These are phyloP conservation scores for Prostheceraeus crozeri DNA, from an alignment of 2,888 invertebrate genomes.

Conservation along the genomic window DNA sequence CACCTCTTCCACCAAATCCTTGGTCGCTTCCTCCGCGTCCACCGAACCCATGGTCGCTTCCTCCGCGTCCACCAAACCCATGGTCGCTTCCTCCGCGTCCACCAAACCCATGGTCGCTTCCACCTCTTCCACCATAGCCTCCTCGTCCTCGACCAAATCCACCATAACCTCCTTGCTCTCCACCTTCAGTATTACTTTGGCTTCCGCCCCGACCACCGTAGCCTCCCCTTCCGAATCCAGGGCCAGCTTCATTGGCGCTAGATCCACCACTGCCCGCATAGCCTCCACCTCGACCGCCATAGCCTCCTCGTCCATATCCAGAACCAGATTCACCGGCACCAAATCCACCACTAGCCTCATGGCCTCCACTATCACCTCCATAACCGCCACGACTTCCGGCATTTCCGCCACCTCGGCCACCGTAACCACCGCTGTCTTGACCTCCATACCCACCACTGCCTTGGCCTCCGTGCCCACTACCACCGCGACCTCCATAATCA, in stretches of 20 bases:
- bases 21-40: no score
- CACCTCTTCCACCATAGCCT: constrained; percentile 45
- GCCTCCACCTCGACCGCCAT: constrained; percentile 34
- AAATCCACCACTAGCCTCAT: constrained; percentile 50
- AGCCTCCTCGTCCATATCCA: not conserved
- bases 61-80: no score
- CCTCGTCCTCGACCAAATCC: constrained; percentile 47
- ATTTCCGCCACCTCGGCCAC: constrained; percentile 42
- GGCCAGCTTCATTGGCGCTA: no score
- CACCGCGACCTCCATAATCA: no score
- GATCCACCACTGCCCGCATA: constrained; percentile 35
- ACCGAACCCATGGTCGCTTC: no score
- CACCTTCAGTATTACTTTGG: constrained; percentile 38
- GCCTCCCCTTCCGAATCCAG: constrained; percentile 44
- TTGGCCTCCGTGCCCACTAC: no score
- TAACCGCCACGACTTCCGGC: constrained; percentile 39
- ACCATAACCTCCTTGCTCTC: constrained; percentile 39
- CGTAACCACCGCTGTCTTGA: constrained; percentile 40
- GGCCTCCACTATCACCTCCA: constrained; percentile 40
- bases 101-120: constrained; percentile 48
- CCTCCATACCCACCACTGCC: constrained; percentile 53
- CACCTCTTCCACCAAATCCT: no score
- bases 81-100: no score
- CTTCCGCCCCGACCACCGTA: constrained; percentile 45
- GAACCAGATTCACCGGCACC: no score